Evolutionary conservation across 2,113 vertebrate species (phyloP).

Genomic region (Chaenocephalus aceratus): DNA sequence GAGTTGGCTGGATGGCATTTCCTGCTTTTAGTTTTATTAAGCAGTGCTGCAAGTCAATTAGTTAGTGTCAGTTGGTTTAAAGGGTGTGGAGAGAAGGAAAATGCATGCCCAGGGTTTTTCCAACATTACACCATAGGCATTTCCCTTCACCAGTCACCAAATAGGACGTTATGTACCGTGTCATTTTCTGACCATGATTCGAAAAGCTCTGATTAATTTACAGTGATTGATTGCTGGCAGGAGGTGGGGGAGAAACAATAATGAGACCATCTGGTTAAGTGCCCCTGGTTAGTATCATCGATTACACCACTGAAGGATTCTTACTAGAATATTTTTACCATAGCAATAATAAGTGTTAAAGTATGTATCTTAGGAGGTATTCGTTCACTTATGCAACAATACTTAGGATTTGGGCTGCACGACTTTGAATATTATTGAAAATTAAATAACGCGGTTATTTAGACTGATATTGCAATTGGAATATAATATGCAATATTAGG

Average conservation of each 20-base stretch:
- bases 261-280: conserved; percentile 25
- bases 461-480: too few relatives aligned
- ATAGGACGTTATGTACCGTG: conserved; percentile 41
- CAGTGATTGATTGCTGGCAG: conserved; percentile 53
- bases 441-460: too few relatives aligned
- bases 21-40: conserved; percentile 78
- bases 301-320: neutral
- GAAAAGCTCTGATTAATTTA: conserved; percentile 50
- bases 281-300: conserved; percentile 13
- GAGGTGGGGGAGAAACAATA: conserved; percentile 35
- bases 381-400: too few relatives aligned
- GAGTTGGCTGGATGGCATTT: conserved; percentile 60
- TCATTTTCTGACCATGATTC: conserved; percentile 47
- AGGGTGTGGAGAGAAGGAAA: conserved; percentile 21
- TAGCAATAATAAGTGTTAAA: neutral
- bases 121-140: conserved; percentile 13
- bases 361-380: too few relatives aligned
- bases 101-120: conserved; percentile 21
- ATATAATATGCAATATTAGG: too few relatives aligned
- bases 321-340: neutral
- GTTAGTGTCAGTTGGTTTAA: conserved; percentile 66
- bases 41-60: conserved; percentile 61
- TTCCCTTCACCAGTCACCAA: conserved; percentile 40
- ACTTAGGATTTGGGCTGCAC: too few relatives aligned
- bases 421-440: too few relatives aligned